These are phyloP conservation scores for Ailurus styani DNA, from an alignment of 2,113 vertebrate genomes.

Conservation along the genomic window DNA sequence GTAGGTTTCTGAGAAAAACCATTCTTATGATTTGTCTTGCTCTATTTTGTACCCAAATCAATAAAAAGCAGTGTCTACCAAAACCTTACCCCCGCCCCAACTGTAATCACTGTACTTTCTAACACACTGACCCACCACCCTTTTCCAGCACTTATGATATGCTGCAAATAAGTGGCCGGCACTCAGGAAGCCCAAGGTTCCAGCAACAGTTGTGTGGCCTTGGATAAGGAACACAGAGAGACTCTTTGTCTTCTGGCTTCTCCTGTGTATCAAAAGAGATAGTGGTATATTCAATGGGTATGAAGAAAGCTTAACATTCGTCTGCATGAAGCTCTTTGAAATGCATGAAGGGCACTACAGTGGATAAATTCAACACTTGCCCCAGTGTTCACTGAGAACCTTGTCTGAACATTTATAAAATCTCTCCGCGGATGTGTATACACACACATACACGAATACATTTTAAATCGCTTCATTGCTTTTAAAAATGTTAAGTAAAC, in stretches of 20 bases:
- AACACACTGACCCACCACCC: not conserved
- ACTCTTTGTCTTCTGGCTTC: constrained; percentile 58
- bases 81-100: not conserved
- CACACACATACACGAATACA: not conserved
- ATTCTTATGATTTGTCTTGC: not conserved
- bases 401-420: constrained; percentile 27
- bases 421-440: not conserved
- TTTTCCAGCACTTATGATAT: not conserved
- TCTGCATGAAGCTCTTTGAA: constrained; percentile 62
- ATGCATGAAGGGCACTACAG: constrained; percentile 60
- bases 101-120: not conserved
- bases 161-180: not conserved
- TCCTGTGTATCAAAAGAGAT: constrained; percentile 43
- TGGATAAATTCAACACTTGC: constrained; percentile 58
- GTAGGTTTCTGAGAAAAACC: not conserved
- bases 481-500: constrained; percentile 62
- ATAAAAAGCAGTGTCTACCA: not conserved
- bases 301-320: constrained; percentile 62
- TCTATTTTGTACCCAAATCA: not conserved
- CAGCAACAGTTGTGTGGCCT: constrained; percentile 55
- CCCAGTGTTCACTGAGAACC: constrained; percentile 20
- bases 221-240: constrained; percentile 51
- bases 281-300: constrained; percentile 65
- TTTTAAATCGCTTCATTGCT: constrained; percentile 61
- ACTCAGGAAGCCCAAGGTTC: constrained; percentile 33